Evolutionary conservation across 2,113 vertebrate species (phyloP), one percentile per base, ranked within the genome.

Genomic region (Semicossyphus pulcher): DNA sequence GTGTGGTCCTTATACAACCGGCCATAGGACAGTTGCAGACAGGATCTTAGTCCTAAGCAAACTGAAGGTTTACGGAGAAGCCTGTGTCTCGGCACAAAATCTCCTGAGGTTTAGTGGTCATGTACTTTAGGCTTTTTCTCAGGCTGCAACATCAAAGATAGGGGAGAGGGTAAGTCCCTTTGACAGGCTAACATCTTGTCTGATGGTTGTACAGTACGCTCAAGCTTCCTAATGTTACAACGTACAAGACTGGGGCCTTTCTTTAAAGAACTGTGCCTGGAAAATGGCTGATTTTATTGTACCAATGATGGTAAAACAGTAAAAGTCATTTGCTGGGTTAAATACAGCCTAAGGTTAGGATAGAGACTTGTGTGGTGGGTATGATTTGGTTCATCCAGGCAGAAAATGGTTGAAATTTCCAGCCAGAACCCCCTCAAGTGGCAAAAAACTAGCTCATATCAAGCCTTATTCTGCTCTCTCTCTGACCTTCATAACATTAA

Each of bases 401-500:
- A 74, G 31, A 87, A 85, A 72, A 86, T 75, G 37, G 39, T 45
- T 32, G 26, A 69, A 75, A 65, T 72, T 56, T 82, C 47, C 57
- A 59, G 25, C 52, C 77, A 76, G 58, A 80, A 59, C 29, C 77
- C 41, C 61, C 72, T 67, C 10, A 58, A 64, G 61, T 70, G 28
- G 37, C 45, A 67, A 70, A 82, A 72, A 65, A 77, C 10, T 34
- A 58, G 53, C 69, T 47, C 23, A 72, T 48, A 71, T 84, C 47
- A 59, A 63, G 82, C 57, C 37, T 72, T 34, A 76, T 79, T 62
- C 69, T 42, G 62, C 31, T 71, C 66, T 74, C 54, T 76, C 67
- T 80, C 65, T 88, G 88, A 76, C 86, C 70, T 86, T 71, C 60
- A 52, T 80, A 51, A 52, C 23, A 10, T 80, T 80, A 39, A 86